Evolutionary conservation across 2,113 vertebrate species (phyloP).

Genomic region (Ploceus nigricollis): DNA sequence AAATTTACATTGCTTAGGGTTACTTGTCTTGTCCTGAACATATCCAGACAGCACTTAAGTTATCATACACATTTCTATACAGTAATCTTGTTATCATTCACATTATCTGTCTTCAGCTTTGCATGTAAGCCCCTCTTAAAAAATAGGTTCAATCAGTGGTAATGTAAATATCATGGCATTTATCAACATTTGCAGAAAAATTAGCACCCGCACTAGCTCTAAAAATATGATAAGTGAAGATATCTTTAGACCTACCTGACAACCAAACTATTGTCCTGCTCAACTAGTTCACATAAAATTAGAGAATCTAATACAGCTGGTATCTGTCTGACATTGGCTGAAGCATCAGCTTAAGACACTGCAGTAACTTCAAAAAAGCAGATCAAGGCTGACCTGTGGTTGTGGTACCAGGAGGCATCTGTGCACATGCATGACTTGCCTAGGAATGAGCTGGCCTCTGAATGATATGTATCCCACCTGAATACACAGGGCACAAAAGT

Average conservation of each 20-base stretch:
- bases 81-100: not conserved
- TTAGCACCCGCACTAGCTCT: not conserved
- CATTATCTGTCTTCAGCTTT: not conserved
- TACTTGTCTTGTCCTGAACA: not conserved
- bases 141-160: not conserved
- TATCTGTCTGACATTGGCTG: not conserved
- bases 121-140: not conserved
- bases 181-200: not conserved
- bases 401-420: not conserved
- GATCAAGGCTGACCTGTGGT: not conserved
- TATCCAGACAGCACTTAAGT: not conserved
- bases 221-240: not conserved
- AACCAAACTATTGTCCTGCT: not conserved
- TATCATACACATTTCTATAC: not conserved
- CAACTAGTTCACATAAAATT: not conserved
- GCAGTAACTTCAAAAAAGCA: not conserved
- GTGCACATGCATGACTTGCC: not conserved
- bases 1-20: not conserved
- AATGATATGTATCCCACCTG: not conserved
- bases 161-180: not conserved
- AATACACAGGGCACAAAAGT: not conserved
- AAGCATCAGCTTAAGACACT: not conserved
- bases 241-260: not conserved
- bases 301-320: not conserved
- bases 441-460: not conserved